A percentile compares a stretch with the other conserved stretches of the same genome.
Evolutionary conservation across 2,797 vertebrate species (phyloP).

Genomic region (Okamejei kenojei): DNA sequence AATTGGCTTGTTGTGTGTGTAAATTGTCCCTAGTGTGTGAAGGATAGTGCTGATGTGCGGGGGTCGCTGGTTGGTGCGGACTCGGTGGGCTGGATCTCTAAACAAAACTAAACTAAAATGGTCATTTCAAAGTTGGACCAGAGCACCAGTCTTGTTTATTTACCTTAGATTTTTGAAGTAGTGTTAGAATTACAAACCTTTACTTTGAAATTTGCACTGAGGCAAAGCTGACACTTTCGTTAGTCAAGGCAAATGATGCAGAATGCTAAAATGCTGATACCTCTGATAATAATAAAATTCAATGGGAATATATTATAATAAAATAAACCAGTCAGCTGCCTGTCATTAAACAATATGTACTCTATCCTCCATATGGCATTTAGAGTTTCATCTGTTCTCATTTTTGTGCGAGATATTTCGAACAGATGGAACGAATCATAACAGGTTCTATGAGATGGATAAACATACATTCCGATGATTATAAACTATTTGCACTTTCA

Average conservation of each 20-base stretch:
- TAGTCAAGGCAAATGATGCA: neutral
- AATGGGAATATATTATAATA: neutral
- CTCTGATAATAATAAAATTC: neutral
- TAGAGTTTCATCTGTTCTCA: neutral
- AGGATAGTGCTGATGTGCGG: too few species aligned
- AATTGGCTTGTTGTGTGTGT: too few species aligned
- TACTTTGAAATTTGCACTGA: neutral
- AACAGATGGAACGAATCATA: neutral
- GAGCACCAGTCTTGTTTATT: neutral
- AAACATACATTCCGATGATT: slow-evolving; percentile 9
- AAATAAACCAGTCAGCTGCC: neutral
- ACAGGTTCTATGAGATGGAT: neutral
- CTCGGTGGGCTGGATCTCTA: too few species aligned
- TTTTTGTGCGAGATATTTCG: neutral
- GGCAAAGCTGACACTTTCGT: neutral
- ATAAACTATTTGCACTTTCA: slow-evolving; percentile 6
- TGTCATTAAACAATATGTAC: neutral
- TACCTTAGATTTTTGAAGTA: neutral
- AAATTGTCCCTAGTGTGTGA: too few species aligned
- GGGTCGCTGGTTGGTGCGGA: too few species aligned
- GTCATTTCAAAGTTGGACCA: neutral
- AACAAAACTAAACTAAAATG: too few species aligned
- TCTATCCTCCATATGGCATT: neutral
- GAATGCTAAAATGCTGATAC: neutral
- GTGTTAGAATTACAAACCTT: neutral